Evolutionary conservation across 2,888 invertebrate genomes (phyloP), one percentile per base, ranked within the genome.

Genomic region (Meiosimyza platycephala): DNA sequence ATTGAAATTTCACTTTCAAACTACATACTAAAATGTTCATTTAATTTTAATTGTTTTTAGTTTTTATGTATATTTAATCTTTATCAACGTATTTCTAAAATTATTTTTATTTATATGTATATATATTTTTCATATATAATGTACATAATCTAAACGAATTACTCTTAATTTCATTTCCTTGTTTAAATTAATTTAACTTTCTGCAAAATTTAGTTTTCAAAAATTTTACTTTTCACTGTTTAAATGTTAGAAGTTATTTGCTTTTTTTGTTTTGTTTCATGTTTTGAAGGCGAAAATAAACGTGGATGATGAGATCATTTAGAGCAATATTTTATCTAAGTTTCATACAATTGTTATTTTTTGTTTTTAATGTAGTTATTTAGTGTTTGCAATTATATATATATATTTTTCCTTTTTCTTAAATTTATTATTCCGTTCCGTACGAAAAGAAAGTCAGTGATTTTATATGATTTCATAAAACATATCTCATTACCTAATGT

Each of bases 271-370:
- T 40, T 40, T 9, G 9, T 40, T 40, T 40, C 9, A 40, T 40
- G 5, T 40, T 40, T 40, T 63, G 77, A 84, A 86, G 85, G 86
- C 85, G 85, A 85, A 86, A 86, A 86, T 85, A 86, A 86, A 85
- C 86, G 83, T 83, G 86, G 86, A 87, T 87, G 86, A 86, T 87
- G 86, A 87, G 86, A 87, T 86, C 87, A 87, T 85, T 84, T 76
- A 80, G 80, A 83, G 81, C 81, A 81, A 79, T 77, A 78, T 78
- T 78, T 78, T 54, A 76, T 80, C 76, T 74, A 48, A 60, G 59
- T 75, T 59, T 22, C 57, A 57, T 33, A 67, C 16, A 60, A 59
- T 71, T 60, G 55, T 57, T 47, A 48, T 51, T 48, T 72, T 62
- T 59, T 65, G 71, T 72, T 74, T 69, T 69, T 63, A 74, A 71